Evolutionary conservation across 2,888 invertebrate species (phyloP).

Genomic region (Rhingia campestris): DNA sequence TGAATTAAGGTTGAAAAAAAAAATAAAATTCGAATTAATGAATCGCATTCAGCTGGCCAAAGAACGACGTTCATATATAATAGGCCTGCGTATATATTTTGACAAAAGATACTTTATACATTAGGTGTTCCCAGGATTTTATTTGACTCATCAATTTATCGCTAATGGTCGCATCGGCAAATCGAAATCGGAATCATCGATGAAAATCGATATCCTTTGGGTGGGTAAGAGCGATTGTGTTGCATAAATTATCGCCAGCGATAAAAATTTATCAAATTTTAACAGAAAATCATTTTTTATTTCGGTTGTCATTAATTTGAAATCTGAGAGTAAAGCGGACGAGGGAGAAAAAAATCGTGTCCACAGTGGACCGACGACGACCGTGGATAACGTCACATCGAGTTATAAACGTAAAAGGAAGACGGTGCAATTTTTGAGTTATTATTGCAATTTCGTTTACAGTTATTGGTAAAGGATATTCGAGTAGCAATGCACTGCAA

Average conservation of each 20-base stretch:
- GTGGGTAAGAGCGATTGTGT: constrained; percentile 27
- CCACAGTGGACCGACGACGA: background rate
- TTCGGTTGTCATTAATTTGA: constrained; percentile 73
- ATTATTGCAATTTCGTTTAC: constrained; percentile 49
- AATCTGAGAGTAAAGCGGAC: constrained; percentile 54
- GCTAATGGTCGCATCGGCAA: constrained; percentile 51
- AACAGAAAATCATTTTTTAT: constrained; percentile 69
- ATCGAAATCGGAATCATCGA: constrained; percentile 56
- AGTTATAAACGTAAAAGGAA: constrained; percentile 10
- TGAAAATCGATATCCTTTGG: constrained; percentile 55
- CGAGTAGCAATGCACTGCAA: too few relatives aligned
- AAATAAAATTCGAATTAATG: constrained; percentile 34
- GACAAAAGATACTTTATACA: constrained; percentile 27
- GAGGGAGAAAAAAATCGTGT: background rate
- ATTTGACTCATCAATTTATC: constrained; percentile 67
- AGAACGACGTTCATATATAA: background rate
- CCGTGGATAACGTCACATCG: background rate
- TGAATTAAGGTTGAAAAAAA: constrained; percentile 36
- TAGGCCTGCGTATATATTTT: background rate
- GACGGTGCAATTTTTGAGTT: constrained; percentile 48
- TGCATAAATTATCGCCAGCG: constrained; percentile 62
- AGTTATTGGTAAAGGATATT: constrained; percentile 30
- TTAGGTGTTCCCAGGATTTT: background rate
- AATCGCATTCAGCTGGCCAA: background rate
- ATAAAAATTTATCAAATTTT: constrained; percentile 69